phyloP scores from a whole-genome alignment of 2,797 vertebrate species.

The Sebastes umbrosus region DNA sequence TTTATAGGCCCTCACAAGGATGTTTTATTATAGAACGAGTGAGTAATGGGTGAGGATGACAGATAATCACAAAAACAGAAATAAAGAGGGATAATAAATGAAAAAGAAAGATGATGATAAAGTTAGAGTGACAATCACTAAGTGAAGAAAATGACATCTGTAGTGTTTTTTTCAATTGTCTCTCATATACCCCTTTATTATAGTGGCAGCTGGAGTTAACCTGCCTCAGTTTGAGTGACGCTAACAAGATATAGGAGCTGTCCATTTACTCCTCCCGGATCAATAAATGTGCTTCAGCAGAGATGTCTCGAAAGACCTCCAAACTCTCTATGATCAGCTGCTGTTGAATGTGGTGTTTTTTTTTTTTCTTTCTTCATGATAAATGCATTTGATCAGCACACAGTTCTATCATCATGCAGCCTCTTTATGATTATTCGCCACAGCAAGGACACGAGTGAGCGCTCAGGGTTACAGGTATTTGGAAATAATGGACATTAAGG shows the following conservation, averaged over 20 bases:
- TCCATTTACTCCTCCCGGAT: conserved; percentile 2
- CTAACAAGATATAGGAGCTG: conserved; percentile 26
- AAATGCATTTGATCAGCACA: not conserved
- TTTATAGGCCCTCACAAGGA: not conserved
- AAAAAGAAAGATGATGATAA: not conserved
- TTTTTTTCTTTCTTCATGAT: not conserved
- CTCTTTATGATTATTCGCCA: not conserved
- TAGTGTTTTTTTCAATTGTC: not conserved
- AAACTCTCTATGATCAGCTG: not conserved
- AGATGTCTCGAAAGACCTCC: not conserved
- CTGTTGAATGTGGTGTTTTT: not conserved
- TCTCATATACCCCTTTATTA: conserved; percentile 19
- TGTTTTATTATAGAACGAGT: not conserved
- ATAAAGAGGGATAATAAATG: not conserved
- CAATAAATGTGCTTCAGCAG: not conserved
- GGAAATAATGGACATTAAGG: not conserved
- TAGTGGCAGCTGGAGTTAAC: conserved; percentile 15
- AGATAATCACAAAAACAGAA: not conserved
- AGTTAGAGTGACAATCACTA: not conserved
- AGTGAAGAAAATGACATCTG: not conserved
- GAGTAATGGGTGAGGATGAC: not conserved
- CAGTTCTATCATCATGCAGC: not conserved
- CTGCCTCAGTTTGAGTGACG: conserved; percentile 32
- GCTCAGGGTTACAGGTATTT: not conserved
- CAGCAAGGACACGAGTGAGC: not conserved